Evolutionary conservation across 2,797 vertebrate species (phyloP), one percentile per base, ranked within the genome.

Genomic region (Anomalospiza imberbis): DNA sequence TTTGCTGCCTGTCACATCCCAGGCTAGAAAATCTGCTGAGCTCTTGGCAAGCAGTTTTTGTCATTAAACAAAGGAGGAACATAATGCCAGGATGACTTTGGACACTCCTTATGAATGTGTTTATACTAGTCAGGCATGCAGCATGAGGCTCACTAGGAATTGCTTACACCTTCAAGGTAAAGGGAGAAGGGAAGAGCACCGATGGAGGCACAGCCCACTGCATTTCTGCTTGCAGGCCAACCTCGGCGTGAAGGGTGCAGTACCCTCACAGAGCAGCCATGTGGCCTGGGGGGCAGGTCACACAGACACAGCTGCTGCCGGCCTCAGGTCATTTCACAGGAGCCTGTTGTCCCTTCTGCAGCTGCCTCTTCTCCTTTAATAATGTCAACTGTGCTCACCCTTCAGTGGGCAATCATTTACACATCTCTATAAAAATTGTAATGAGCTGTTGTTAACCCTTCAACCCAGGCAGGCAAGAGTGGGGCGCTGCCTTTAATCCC

Each of bases 351-450:
- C 81, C 63, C 71, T 90, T 88, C 86, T 6, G 3, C 36, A 72
- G 72, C 84, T 26, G 3, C 75, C 73, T 68, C 76, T 72, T 84
- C 75, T 70, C 62, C 89, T 88, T 85, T 84, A 68, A 73, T 51
- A 55, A 42, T 4, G 38, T 50, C 36, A 50, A 44, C 68, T 38
- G 55, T 73, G 62, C 88, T 87, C 61, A n/a, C 82, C 63, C 80
- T 91, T 86, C 75, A 29, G 44, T 16, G 26, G 60, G 67, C 71
- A 94, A 92, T 95, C 85, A 88, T 95, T 95, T 89, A 84, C 87
- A 67, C 47, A 12, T n/a, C 76, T 77, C 93, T 73, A 31, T 91
- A 70, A 92, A 94, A 87, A 55, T n/a, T 17, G 2, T 62, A 40
- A 84, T 12, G 65, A 94, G 65, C 20, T 0, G 51, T 42, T 91